Conservation (phyloP, 2,888 invertebrate species). For the Orthosia incerta region DNA sequence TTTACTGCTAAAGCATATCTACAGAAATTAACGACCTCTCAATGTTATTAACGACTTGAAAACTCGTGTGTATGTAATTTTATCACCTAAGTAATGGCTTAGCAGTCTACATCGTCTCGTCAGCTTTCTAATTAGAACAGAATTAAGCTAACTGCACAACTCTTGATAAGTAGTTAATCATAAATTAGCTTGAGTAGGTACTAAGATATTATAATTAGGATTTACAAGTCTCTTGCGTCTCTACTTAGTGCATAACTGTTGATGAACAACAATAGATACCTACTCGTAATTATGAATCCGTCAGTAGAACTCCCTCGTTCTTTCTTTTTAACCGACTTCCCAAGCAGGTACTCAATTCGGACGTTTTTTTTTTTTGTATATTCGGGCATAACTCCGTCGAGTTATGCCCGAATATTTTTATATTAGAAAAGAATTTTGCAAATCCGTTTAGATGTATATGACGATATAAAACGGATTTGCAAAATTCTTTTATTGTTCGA, state of each 20-base stretch:
- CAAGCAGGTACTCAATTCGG: too few relatives aligned
- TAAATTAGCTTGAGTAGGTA: neutral
- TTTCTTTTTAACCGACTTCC: too few relatives aligned
- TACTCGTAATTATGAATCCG: too few relatives aligned
- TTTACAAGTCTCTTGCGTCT: neutral
- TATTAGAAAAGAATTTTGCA: too few relatives aligned
- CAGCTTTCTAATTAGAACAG: neutral
- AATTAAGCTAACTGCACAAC: neutral
- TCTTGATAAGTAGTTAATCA: neutral
- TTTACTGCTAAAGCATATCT: slow-evolving; percentile 22
- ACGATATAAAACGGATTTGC: too few relatives aligned
- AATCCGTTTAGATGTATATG: too few relatives aligned
- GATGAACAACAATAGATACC: neutral
- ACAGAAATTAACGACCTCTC: slow-evolving; percentile 29
- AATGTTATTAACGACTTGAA: slow-evolving; percentile 32
- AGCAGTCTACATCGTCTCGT: neutral
- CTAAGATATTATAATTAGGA: neutral
- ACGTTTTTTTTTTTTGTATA: too few relatives aligned
- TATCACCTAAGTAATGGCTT: slow-evolving; percentile 18
- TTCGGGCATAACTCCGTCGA: too few relatives aligned
- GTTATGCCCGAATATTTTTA: too few relatives aligned
- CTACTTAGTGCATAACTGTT: neutral
- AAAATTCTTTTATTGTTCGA: too few relatives aligned
- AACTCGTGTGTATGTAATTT: slow-evolving; percentile 23
- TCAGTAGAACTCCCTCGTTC: too few relatives aligned